These are phyloP conservation scores for Yponomeuta evonymella DNA, from an alignment of 2,888 invertebrate genomes.

Conservation along the genomic window DNA sequence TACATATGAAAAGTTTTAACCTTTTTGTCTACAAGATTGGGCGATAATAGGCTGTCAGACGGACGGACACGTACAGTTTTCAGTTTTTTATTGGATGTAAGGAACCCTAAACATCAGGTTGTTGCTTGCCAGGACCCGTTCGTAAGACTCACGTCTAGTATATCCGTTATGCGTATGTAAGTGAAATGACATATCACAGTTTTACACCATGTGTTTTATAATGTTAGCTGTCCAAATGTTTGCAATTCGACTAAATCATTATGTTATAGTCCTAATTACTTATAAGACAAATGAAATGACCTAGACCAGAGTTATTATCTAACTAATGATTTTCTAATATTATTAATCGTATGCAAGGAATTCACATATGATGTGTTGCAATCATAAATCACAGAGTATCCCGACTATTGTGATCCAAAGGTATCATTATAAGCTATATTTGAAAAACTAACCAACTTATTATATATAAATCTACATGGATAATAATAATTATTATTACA, in stretches of 20 bases:
- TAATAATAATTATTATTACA: constrained; percentile 39
- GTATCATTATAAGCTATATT: constrained; percentile 42
- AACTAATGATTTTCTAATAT: constrained; percentile 44
- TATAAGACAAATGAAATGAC: constrained; percentile 46
- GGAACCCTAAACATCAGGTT: too few relatives aligned
- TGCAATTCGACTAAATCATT: constrained; percentile 30
- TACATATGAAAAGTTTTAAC: too few relatives aligned
- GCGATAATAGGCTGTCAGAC: too few relatives aligned
- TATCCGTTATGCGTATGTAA: not conserved
- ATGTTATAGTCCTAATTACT: constrained; percentile 35
- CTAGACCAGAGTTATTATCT: constrained; percentile 51
- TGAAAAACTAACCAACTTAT: constrained; percentile 46
- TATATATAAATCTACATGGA: constrained; percentile 44
- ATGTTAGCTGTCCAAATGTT: constrained; percentile 27
- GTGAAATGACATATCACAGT: constrained; percentile 65
- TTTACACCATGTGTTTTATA: constrained; percentile 14
- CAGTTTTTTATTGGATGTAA: too few relatives aligned
- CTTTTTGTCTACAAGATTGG: too few relatives aligned
- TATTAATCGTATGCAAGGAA: not conserved
- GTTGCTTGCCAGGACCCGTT: too few relatives aligned
- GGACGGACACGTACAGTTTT: too few relatives aligned
- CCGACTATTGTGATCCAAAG: constrained; percentile 32
- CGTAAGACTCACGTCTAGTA: not conserved
- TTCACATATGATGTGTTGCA: not conserved
- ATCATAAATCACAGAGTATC: constrained; percentile 12